Conservation (phyloP, 2,797 vertebrate genomes). For the Tarsius wallacei region DNA sequence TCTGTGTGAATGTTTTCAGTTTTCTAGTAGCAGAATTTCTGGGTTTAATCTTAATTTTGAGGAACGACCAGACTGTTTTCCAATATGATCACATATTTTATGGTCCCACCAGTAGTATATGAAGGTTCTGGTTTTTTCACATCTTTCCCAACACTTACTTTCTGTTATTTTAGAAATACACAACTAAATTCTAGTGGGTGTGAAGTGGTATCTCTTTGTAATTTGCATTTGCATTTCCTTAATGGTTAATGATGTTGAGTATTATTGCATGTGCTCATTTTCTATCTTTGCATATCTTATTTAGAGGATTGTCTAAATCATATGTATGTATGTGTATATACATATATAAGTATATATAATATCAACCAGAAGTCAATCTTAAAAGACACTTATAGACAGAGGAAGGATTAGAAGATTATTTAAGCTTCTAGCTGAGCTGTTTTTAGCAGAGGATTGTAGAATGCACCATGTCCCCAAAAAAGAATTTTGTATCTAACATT, state of each 20-base stretch:
- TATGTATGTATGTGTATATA: background rate
- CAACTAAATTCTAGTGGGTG: background rate
- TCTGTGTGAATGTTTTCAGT: background rate
- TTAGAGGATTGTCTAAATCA: background rate
- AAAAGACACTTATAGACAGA: background rate
- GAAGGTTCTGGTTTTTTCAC: background rate
- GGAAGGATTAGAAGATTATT: background rate
- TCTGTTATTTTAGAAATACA: background rate
- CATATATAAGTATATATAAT: background rate
- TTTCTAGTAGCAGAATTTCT: background rate
- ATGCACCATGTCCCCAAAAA: background rate
- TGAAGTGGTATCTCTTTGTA: background rate
- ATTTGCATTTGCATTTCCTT: background rate
- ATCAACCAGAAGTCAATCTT: background rate
- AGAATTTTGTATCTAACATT: background rate
- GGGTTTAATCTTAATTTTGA: background rate
- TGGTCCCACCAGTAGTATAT: background rate
- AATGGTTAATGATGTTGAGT: background rate
- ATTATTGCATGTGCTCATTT: background rate
- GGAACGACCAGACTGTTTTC: background rate
- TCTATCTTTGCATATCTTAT: background rate
- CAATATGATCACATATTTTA: background rate
- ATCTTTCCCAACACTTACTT: background rate
- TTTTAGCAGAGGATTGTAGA: background rate
- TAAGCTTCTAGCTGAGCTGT: background rate